phyloP scores from a whole-genome alignment of 2,113 vertebrate genomes.

The Chrysochloris asiatica region DNA sequence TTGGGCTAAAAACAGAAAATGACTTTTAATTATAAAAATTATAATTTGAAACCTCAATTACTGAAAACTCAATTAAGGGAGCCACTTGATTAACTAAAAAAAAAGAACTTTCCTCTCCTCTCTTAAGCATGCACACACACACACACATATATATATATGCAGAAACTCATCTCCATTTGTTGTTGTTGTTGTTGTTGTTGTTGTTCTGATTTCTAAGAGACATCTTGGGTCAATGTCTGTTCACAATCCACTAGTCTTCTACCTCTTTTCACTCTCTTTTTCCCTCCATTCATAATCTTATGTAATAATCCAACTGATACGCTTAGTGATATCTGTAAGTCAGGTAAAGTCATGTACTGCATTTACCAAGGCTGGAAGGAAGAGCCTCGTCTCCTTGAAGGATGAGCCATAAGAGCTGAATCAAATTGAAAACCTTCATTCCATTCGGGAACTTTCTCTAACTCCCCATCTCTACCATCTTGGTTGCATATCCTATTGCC shows the following conservation, averaged over 20 bases:
- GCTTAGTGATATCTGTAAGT: no score
- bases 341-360: rapidly evolving
- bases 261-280: no score
- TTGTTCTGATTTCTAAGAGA: not conserved
- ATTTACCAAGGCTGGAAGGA: not conserved
- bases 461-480: not conserved
- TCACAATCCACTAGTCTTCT: not conserved
- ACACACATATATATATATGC: not conserved
- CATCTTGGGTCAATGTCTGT: not conserved
- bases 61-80: not conserved
- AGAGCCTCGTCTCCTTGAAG: not conserved
- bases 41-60: not conserved
- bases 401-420: not conserved
- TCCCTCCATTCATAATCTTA: not conserved
- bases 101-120: not conserved
- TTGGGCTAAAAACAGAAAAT: not conserved
- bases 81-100: not conserved
- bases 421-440: not conserved
- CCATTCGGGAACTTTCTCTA: not conserved
- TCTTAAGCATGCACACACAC: not conserved
- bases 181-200: no score
- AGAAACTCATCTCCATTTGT: no score
- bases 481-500: not conserved
- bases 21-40: not conserved
- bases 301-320: rapidly evolving